These are phyloP conservation scores for Radopholus similis DNA, from an alignment of 1,140 invertebrate species.

Conservation along the genomic window DNA sequence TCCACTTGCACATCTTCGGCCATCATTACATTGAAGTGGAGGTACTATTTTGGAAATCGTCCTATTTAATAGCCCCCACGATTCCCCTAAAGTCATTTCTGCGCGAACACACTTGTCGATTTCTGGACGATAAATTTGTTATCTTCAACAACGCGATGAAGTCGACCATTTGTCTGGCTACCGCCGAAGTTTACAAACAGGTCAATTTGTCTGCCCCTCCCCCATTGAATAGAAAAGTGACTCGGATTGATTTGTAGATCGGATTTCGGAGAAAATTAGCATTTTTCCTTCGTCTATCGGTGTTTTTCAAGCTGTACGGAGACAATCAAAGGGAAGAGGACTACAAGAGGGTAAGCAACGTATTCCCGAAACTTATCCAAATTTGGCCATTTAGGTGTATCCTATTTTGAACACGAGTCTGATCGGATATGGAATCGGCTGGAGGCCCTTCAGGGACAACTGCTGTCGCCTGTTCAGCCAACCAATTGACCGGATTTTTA, in stretches of 20 bases:
- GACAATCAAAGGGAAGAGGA: conserved; percentile 31
- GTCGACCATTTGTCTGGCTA: conserved; percentile 47
- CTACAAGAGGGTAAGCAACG: conserved; percentile 20
- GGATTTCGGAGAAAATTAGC: conserved; percentile 50
- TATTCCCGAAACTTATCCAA: neutral
- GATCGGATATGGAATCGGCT: conserved; percentile 45
- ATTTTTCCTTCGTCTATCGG: conserved; percentile 53
- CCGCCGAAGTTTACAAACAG: conserved; percentile 45
- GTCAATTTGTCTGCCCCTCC: conserved; percentile 28
- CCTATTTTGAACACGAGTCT: conserved; percentile 52
- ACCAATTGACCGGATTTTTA: neutral
- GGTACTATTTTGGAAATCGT: no score
- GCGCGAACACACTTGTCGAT: conserved; percentile 56
- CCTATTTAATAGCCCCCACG: no score
- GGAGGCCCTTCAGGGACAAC: neutral
- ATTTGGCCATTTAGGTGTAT: conserved; percentile 39
- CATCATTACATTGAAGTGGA: conserved; percentile 49
- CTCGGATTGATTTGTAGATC: conserved; percentile 41
- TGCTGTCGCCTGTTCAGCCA: no score
- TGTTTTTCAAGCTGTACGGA: conserved; percentile 54
- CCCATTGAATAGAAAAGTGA: conserved; percentile 2
- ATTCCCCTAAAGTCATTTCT: conserved; percentile 43
- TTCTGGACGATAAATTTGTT: conserved; percentile 53
- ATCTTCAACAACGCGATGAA: conserved; percentile 52
- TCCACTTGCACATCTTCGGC: conserved; percentile 35